Conservation (phyloP, 2,888 invertebrate genomes). For the Heteromurus nitidus region DNA sequence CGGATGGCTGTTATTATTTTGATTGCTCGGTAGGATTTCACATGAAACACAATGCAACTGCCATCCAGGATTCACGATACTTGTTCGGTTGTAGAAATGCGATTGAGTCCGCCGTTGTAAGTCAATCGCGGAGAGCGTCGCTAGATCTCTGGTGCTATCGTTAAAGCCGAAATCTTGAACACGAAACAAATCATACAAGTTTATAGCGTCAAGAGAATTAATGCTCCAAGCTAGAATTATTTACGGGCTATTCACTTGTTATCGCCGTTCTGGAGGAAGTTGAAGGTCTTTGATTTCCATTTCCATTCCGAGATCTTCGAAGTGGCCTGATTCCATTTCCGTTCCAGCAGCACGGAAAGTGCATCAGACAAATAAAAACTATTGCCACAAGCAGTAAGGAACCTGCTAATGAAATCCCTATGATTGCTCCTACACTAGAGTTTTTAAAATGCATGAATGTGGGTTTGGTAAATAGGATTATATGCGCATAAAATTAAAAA, state of each 20-base stretch:
- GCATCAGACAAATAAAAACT: conserved; percentile 30
- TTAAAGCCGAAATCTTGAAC: background rate
- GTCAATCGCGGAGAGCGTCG: conserved; percentile 20
- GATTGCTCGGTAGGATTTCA: conserved; percentile 13
- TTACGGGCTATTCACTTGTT: conserved; percentile 24
- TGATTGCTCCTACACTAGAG: conserved; percentile 41
- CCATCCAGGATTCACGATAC: conserved; percentile 36
- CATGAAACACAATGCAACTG: conserved; percentile 36
- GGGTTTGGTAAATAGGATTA: no score
- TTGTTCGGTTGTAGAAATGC: background rate
- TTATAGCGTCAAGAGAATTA: background rate
- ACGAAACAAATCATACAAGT: background rate
- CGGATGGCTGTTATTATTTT: no score
- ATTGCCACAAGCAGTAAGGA: conserved; percentile 24
- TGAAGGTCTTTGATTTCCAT: conserved; percentile 28
- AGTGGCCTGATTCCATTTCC: background rate
- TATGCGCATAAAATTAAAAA: no score
- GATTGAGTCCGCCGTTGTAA: conserved; percentile 22
- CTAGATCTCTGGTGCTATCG: background rate
- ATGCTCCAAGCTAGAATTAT: background rate
- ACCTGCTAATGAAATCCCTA: conserved; percentile 44
- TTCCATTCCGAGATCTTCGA: conserved; percentile 14
- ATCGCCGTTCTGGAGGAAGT: conserved; percentile 24
- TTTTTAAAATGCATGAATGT: background rate
- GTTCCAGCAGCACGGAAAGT: conserved; percentile 48